Conservation (phyloP, 2,113 vertebrate genomes). For the Labeo catla region DNA sequence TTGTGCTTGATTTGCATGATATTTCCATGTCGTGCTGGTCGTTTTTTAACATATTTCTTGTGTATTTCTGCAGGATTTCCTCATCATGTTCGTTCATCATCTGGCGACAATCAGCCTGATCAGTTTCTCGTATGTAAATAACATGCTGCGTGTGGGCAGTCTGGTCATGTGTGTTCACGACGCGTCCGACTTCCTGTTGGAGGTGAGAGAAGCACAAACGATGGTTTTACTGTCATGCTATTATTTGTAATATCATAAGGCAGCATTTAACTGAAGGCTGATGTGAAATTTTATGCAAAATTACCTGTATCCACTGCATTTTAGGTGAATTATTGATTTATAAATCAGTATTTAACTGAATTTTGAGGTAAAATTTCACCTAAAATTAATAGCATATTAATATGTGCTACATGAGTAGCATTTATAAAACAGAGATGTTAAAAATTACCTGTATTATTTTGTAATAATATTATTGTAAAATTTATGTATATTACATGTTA, state of each 20-base stretch:
- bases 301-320: background rate
- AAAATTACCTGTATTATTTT: no score
- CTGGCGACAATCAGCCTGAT: constrained; percentile 87
- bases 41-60: background rate
- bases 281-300: background rate
- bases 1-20: background rate
- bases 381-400: background rate
- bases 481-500: no score
- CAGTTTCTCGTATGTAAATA: constrained; percentile 93
- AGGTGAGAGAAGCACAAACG: constrained; percentile 76
- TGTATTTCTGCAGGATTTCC: constrained; percentile 84
- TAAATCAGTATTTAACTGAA: background rate
- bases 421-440: no score
- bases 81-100: constrained; percentile 97
- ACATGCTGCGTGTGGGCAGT: constrained; percentile 92
- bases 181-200: constrained; percentile 88
- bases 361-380: background rate
- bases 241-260: no score
- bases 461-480: no score
- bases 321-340: background rate
- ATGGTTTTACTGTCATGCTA: background rate
- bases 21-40: background rate
- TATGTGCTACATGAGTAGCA: background rate
- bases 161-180: constrained; percentile 92
- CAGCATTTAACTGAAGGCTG: background rate